Conservation (phyloP, 2,888 invertebrate species). For the Parnassius orleans region DNA sequence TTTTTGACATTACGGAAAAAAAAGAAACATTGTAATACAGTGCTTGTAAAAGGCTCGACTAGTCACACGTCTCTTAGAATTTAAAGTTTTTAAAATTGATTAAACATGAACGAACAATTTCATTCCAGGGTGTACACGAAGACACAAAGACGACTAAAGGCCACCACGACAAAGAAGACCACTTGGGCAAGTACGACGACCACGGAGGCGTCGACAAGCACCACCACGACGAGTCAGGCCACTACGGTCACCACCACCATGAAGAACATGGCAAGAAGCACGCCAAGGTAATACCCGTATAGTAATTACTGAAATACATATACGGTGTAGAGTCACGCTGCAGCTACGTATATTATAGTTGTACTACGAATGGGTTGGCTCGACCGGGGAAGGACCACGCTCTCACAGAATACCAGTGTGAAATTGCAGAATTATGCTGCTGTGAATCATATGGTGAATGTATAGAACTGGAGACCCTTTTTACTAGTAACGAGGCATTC, state of each 20-base stretch:
- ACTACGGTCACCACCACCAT: conserved; percentile 84
- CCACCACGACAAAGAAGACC: conserved; percentile 84
- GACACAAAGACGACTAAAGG: conserved; percentile 84
- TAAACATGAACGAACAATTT: not conserved
- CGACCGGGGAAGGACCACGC: too few species aligned
- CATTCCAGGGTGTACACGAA: conserved; percentile 77
- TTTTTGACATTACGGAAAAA: not conserved
- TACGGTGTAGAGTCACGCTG: too few species aligned
- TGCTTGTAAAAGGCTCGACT: too few species aligned
- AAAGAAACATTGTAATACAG: not conserved
- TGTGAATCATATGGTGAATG: too few species aligned
- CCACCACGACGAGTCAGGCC: conserved; percentile 83
- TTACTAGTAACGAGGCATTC: too few species aligned
- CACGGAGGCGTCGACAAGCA: conserved; percentile 82
- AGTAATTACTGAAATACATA: not conserved
- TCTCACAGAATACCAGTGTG: too few species aligned
- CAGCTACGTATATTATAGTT: too few species aligned
- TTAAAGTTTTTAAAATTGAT: too few species aligned
- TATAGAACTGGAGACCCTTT: too few species aligned
- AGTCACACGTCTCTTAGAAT: too few species aligned
- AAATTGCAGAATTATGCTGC: too few species aligned
- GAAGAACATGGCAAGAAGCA: conserved; percentile 85
- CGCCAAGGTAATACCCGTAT: conserved; percentile 51
- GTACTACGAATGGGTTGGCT: too few species aligned
- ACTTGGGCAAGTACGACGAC: conserved; percentile 83